Evolutionary conservation across 1,140 invertebrate genomes (phyloP), one percentile per base, ranked within the genome.

Genomic region (Melitaea cinxia): DNA sequence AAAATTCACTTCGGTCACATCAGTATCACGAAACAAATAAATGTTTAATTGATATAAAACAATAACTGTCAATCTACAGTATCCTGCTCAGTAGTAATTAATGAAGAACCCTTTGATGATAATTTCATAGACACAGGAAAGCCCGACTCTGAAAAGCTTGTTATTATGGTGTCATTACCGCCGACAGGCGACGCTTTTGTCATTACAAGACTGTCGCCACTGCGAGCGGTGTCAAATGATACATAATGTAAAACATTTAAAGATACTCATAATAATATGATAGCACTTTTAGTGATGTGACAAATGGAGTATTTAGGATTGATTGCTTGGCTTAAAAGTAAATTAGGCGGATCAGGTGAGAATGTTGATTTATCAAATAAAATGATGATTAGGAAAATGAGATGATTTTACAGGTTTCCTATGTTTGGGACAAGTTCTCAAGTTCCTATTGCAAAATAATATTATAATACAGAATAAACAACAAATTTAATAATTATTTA

Each of bases 111-210:
- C 52, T 57, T 61, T 47, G 58, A 62, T 52, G 47, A 35, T 64
- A 65, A 49, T 57, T 54, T 53, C 42, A 63, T 64, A 58, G 55
- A 35, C 55, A 56, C 60, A 57, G 55, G 49, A 52, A 68, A 68
- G 55, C 28, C 65, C 47, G 12, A 21, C 37, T 9, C 59, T 45
- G 60, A 63, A 54, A 68, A 30, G 54, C 65, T 63, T 68, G 60
- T 68, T 64, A 68, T 68, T 63, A 68, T 39, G 14, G 54, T 65
- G 45, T 57, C 47, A 65, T 65, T 65, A 65, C 49, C 23, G 30
- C 42, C 35, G 35, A 37, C 53, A 4, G 35, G 47, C 47, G 53
- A 26, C 39, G 24, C 65, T 23, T 28, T 21, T 42, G 17, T 67
- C 52, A 52, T 30, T 52, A 24, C 28, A 6, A 12, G 4, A 30